Conservation (phyloP, 37 sponge, comb jelly and placozoan species). For the Amphimedon queenslandica region DNA sequence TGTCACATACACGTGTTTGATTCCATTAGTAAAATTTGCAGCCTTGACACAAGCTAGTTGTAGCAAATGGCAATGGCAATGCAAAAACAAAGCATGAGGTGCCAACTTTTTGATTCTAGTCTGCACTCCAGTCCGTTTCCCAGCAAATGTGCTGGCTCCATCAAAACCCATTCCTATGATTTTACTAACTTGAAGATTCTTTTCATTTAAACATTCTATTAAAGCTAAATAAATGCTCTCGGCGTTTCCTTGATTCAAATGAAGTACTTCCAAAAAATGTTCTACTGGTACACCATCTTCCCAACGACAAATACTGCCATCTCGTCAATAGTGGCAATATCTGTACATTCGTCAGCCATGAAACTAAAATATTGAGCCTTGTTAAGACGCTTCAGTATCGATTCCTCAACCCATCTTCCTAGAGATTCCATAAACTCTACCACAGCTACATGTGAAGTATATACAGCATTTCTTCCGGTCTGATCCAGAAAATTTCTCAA, state of each 20-base stretch:
- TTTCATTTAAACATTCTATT: slow-evolving; percentile 56
- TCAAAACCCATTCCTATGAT: slow-evolving; percentile 61
- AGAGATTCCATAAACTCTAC: slow-evolving; percentile 51
- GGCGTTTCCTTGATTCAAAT: slow-evolving; percentile 7
- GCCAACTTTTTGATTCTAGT: slow-evolving; percentile 23
- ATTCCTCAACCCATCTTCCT: slow-evolving; percentile 56
- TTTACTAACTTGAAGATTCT: slow-evolving; percentile 24
- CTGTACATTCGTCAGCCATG: slow-evolving; percentile 71
- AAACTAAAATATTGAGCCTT: slow-evolving; percentile 44
- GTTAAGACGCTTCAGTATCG: slow-evolving; percentile 38
- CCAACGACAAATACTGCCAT: slow-evolving; percentile 59
- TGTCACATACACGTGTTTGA: slow-evolving; percentile 22
- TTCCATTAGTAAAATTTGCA: slow-evolving; percentile 13
- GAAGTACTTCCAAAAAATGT: slow-evolving; percentile 12
- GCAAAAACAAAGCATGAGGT: slow-evolving; percentile 59
- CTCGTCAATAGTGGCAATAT: slow-evolving; percentile 69
- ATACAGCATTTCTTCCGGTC: slow-evolving; percentile 51
- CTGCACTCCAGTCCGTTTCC: slow-evolving; percentile 47
- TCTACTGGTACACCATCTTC: no score
- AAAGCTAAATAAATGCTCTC: slow-evolving; percentile 6
- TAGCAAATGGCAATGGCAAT: slow-evolving; percentile 36
- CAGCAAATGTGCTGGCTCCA: slow-evolving; percentile 65
- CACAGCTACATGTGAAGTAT: slow-evolving; percentile 58
- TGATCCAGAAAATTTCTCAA: slow-evolving; percentile 40
- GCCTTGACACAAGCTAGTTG: slow-evolving; percentile 24